A percentile compares a stretch with the other conserved stretches of the same genome.
Evolutionary conservation across 2,113 vertebrate genomes (phyloP).

Genomic region (Empidonax alnorum): DNA sequence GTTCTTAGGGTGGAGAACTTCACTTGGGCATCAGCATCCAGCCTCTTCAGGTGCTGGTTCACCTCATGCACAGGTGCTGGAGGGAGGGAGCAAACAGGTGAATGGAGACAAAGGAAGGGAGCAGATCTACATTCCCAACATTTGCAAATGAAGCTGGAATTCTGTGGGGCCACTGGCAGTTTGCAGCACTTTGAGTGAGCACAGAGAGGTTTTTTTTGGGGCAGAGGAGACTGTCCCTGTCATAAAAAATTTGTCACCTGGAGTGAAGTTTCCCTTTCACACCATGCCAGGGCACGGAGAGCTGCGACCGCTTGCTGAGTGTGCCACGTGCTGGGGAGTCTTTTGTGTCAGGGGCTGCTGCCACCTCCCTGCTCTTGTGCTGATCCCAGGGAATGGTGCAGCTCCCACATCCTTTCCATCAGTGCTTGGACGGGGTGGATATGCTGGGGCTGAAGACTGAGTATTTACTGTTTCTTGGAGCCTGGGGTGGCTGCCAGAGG

Average conservation of each 20-base stretch:
- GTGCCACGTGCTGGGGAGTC: fast-evolving
- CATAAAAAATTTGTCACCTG: background rate
- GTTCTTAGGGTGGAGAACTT: background rate
- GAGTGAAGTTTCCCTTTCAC: background rate
- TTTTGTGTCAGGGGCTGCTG: background rate
- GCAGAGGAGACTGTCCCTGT: background rate
- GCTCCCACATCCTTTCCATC: background rate
- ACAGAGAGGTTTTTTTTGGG: background rate
- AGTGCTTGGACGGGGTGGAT: background rate
- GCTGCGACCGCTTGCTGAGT: background rate
- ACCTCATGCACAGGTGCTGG: background rate
- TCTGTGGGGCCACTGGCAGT: background rate
- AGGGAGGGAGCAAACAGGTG: background rate
- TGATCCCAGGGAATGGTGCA: background rate
- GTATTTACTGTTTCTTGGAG: background rate
- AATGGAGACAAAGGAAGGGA: background rate
- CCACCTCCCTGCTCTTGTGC: background rate
- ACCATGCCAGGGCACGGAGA: background rate
- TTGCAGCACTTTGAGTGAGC: background rate
- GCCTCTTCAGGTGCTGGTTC: background rate
- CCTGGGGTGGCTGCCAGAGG: background rate
- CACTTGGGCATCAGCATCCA: background rate
- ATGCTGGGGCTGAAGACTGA: background rate
- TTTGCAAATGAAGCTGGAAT: background rate
- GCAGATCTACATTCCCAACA: fast-evolving